Evolutionary conservation across 2,797 vertebrate species (phyloP), one percentile per base, ranked within the genome.

Genomic region (Scleropages formosus): DNA sequence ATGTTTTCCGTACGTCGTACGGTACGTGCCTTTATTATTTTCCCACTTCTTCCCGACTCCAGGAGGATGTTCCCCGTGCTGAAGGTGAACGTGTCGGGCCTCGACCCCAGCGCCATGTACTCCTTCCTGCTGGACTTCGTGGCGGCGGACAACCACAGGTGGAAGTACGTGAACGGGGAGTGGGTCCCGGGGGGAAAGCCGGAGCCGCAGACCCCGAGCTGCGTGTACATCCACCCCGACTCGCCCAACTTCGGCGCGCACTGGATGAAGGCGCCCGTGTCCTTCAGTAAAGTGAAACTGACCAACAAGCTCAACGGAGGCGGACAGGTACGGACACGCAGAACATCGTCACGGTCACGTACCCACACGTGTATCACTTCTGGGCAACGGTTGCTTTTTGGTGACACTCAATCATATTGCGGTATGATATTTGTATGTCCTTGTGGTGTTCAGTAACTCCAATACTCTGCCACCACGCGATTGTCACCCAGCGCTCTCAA

Each of bases 201-300:
- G 0, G 97, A 98, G 83, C 93, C 93, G 2, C 92, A 93, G 1
- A 91, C 89, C 79, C 94, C 95, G 64, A 95, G 95, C 64, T 95
- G 96, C 0, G 92, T 98, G 80, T 99, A 99, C 90, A 97, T 99
- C 84, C 97, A 99, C 85, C 96, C 97, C 0, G 97, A 98, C 86
- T 99, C 97, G 0, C 97, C 97, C 1, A 99, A 98, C 89, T 99
- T 98, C 0, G 97, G 97, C 4, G 96, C 96, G 9, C 96, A 99
- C 26, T 99, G 96, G 97, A 98, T 99, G 97, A 98, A 98, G 85
- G 95, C 95, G 0, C 92, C 94, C 0, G 92, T 99, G 80, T 97
- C 93, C 85, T 99, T 98, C 87, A 98, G 95, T 89, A 98, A 97
- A 86, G 96, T 99, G 81, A 99, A 99, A 85, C 94, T 99, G 66